Conservation (phyloP, 2,888 invertebrate species). For the Ophraella communa region DNA sequence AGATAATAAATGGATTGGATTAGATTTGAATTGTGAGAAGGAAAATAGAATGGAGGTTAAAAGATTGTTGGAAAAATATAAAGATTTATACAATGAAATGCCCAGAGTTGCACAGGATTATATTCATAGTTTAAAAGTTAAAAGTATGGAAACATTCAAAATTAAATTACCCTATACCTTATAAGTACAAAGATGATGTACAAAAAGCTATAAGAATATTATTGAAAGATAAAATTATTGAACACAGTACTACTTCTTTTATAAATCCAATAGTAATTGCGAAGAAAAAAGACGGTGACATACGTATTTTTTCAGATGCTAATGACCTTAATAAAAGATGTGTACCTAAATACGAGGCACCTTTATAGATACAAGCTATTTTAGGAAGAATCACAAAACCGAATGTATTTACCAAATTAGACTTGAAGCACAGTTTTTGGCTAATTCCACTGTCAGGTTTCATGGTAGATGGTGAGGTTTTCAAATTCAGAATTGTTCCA, state of each 20-base stretch:
- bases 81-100: too few relatives aligned
- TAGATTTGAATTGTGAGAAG: too few relatives aligned
- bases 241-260: not conserved
- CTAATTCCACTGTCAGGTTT: constrained; percentile 38
- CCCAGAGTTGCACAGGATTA: too few relatives aligned
- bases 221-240: not conserved
- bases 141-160: not conserved
- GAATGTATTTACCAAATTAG: constrained; percentile 6
- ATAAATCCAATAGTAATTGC: constrained; percentile 5
- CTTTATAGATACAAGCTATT: not conserved
- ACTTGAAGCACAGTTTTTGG: constrained; percentile 21
- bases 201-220: too few relatives aligned
- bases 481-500: constrained; percentile 41
- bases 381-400: not conserved
- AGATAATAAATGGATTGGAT: too few relatives aligned
- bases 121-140: too few relatives aligned
- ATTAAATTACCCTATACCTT: not conserved
- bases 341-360: constrained; percentile 2
- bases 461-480: constrained; percentile 31
- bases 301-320: not conserved
- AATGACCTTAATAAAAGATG: not conserved
- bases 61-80: too few relatives aligned
- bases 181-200: not conserved
- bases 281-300: not conserved
- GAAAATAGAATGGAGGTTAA: too few relatives aligned